Base-by-base conservation (phyloP, 1,140 invertebrate genomes). In the Planococcus citri region DNA sequence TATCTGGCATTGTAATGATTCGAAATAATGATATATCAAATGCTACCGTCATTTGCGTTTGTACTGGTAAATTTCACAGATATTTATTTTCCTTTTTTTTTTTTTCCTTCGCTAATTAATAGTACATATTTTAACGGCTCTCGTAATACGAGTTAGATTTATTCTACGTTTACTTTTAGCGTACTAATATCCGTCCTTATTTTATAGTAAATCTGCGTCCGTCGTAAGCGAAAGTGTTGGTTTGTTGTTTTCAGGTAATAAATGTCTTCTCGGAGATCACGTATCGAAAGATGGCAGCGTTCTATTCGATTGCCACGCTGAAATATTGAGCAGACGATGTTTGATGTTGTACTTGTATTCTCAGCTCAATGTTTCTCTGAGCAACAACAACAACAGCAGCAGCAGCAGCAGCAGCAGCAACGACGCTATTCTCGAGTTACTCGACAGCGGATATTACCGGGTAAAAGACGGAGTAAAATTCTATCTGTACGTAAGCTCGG, bases 401-500 rank as follows among this genome's bases (percentile, higher is more conserved):
- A 70, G 58, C 17, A 6, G 17, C 51, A 22, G 17, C 6, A 29
- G 68, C 70, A 69, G 37, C 3, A 70, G 58, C 17, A 6, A 58
- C 51, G 17, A 58, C 6, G 17, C 51, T n/a, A 58, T 58, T 8
- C 17, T 58, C 4, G 51, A 58, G 3, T 58, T 22, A 22, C 17
- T n/a, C 51, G 21, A 58, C 17, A n/a, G 17, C 17, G 51, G 51
- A 6, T 17, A 6, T 6, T 22, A 20, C 17, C 83, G 82, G 77
- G 75, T 97, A 70, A 88, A 86, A 76, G 78, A 84, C 10, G 84
- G 87, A 73, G 84, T 93, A 27, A 86, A 87, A 75, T 89, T 98
- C 78, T 94, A 97, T 82, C 81, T 97, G 74, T 98, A 94, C 77
- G 95, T 98, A 73, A 97, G 92, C 80, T 95, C 94, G 24, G 91